Percentiles rank a stretch among this genome's conserved stretches.
These are phyloP conservation scores for Xenotilapia flavipinnis DNA, from an alignment of 2,113 vertebrate species.

Conservation along the genomic window DNA sequence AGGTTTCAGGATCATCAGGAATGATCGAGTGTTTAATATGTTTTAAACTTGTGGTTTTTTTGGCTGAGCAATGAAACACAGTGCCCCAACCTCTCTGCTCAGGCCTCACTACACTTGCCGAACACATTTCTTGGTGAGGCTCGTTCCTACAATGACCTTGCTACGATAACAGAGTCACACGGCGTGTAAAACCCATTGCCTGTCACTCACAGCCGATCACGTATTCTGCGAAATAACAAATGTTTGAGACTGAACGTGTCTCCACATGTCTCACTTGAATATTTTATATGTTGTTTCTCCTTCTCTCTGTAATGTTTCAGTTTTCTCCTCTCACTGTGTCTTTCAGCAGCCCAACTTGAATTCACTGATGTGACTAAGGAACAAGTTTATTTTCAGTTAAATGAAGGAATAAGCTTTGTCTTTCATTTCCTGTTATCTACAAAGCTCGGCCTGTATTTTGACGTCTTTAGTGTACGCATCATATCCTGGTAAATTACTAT, in stretches of 20 bases:
- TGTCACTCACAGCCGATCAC: background rate
- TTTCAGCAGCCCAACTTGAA: background rate
- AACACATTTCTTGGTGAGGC: background rate
- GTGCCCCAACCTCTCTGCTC: background rate
- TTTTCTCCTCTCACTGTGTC: background rate
- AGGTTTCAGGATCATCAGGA: background rate
- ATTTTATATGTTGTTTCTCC: background rate
- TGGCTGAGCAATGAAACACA: background rate
- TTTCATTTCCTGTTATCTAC: background rate
- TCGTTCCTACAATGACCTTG: background rate
- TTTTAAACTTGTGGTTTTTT: background rate
- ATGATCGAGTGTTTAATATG: background rate
- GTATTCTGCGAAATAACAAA: background rate
- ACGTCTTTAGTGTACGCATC: background rate
- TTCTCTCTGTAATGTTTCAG: background rate
- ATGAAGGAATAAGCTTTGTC: background rate
- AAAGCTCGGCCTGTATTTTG: background rate
- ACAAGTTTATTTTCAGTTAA: background rate
- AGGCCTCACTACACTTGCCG: background rate
- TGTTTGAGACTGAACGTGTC: background rate
- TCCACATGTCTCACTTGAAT: background rate
- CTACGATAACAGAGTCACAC: background rate
- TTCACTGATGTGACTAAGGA: background rate
- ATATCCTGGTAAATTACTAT: background rate
- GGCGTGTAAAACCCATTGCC: background rate